phyloP scores from a whole-genome alignment of 2,888 invertebrate species.

The Tachystola acroxantha region DNA sequence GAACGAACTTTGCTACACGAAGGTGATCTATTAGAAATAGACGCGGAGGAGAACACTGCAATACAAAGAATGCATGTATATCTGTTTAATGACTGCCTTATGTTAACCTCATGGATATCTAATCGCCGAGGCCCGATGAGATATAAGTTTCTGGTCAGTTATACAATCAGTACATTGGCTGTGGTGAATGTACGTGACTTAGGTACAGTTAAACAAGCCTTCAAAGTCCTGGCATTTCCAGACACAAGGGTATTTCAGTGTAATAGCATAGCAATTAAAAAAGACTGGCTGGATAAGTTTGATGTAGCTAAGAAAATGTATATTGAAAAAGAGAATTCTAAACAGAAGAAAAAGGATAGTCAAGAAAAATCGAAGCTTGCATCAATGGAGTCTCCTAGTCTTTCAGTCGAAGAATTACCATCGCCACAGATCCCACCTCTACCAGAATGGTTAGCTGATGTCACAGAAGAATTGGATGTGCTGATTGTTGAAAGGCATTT shows the following conservation, averaged over 20 bases:
- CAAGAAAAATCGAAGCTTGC: slow-evolving; percentile 60
- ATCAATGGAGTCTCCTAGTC: slow-evolving; percentile 64
- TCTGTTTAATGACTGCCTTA: slow-evolving; percentile 93
- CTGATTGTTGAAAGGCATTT: slow-evolving; percentile 97
- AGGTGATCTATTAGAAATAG: slow-evolving; percentile 94
- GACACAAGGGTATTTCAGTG: slow-evolving; percentile 95
- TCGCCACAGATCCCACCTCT: slow-evolving; percentile 57
- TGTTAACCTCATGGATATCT: slow-evolving; percentile 90
- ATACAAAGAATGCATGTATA: slow-evolving; percentile 94
- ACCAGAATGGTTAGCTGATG: slow-evolving; percentile 94
- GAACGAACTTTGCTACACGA: slow-evolving; percentile 91
- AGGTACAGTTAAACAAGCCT: slow-evolving; percentile 93
- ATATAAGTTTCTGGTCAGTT: slow-evolving; percentile 90
- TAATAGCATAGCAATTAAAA: slow-evolving; percentile 87
- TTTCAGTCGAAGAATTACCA: slow-evolving; percentile 63
- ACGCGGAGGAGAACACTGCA: slow-evolving; percentile 90
- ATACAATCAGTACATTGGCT: slow-evolving; percentile 92
- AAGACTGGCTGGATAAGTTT: slow-evolving; percentile 96
- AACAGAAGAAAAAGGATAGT: slow-evolving; percentile 68
- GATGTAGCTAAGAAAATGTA: slow-evolving; percentile 93
- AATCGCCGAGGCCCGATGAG: slow-evolving; percentile 87
- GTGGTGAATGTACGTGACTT: slow-evolving; percentile 96
- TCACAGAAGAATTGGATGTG: slow-evolving; percentile 96
- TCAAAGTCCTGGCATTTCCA: slow-evolving; percentile 96
- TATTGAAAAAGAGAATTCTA: slow-evolving; percentile 79